Conservation (phyloP, 2,113 vertebrate species). For the Stigmatopora argus region DNA sequence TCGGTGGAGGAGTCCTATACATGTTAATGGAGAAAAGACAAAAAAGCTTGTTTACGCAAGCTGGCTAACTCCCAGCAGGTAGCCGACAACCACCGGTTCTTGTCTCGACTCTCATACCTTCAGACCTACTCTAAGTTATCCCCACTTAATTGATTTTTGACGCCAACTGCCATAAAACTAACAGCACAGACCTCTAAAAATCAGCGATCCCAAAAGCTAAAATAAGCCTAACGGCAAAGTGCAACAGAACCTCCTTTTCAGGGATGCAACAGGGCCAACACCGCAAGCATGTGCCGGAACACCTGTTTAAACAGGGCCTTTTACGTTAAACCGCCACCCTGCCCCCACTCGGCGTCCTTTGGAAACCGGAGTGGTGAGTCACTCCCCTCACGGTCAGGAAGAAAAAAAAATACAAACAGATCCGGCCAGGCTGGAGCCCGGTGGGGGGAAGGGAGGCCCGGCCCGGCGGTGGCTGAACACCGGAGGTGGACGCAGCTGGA, state of each 20-base stretch:
- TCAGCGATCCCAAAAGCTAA: background rate
- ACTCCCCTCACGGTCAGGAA: conserved; percentile 58
- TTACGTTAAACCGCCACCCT: conserved; percentile 44
- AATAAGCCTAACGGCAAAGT: conserved; percentile 11
- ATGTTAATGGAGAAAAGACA: conserved; percentile 21
- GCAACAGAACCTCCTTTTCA: background rate
- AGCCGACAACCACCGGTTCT: background rate
- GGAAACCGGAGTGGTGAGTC: conserved; percentile 68
- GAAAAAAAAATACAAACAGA: conserved; percentile 39
- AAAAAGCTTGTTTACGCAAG: conserved; percentile 33
- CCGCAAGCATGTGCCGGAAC: conserved; percentile 29
- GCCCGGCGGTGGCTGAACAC: conserved; percentile 53
- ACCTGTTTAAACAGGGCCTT: conserved; percentile 59
- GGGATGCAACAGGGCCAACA: conserved; percentile 11
- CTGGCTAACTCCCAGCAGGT: conserved; percentile 28
- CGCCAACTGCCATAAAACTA: conserved; percentile 20
- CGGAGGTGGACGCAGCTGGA: conserved; percentile 72
- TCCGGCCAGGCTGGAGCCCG: conserved; percentile 53
- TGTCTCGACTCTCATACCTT: background rate
- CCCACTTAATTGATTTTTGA: conserved; percentile 31
- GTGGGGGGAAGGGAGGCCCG: conserved; percentile 55
- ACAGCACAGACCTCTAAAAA: conserved; percentile 6
- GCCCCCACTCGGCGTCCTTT: conserved; percentile 40
- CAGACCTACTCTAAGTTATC: background rate
- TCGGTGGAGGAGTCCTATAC: conserved; percentile 3